phyloP scores from a whole-genome alignment of 2,797 vertebrate genomes.

The Crenuchus spilurus region DNA sequence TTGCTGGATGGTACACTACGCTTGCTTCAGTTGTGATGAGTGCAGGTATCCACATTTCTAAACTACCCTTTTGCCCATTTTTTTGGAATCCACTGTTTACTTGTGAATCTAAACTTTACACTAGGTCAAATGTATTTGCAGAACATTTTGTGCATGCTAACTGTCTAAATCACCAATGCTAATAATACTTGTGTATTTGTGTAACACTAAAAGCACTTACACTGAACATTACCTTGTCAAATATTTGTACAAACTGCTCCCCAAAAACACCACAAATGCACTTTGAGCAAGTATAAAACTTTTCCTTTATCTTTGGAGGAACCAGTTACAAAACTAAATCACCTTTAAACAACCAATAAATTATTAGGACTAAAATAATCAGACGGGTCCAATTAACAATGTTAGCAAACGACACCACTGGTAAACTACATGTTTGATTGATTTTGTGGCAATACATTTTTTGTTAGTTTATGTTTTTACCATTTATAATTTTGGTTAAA shows the following conservation, averaged over 20 bases:
- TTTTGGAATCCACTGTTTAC: not conserved
- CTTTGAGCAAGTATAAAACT: not conserved
- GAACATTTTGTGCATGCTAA: not conserved
- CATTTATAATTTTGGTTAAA: too few species aligned
- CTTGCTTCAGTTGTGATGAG: too few species aligned
- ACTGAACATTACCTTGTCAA: not conserved
- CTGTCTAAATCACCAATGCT: not conserved
- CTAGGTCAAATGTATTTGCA: not conserved
- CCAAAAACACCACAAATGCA: not conserved
- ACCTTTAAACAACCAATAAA: too few species aligned
- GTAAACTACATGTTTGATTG: too few species aligned
- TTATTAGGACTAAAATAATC: too few species aligned
- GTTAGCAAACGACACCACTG: too few species aligned
- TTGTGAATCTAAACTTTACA: not conserved
- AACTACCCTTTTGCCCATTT: not conserved
- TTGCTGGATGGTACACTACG: not conserved
- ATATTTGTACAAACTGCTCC: too few species aligned
- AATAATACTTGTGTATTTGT: not conserved
- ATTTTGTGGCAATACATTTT: too few species aligned
- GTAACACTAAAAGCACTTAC: not conserved
- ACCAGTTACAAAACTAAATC: too few species aligned
- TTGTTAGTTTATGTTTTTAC: too few species aligned
- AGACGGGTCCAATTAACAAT: too few species aligned
- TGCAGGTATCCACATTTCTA: too few species aligned
- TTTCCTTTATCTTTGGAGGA: not conserved